Evolutionary conservation across 1,140 invertebrate genomes (phyloP), one percentile per base, ranked within the genome.

Genomic region (Agrypnia vestita): DNA sequence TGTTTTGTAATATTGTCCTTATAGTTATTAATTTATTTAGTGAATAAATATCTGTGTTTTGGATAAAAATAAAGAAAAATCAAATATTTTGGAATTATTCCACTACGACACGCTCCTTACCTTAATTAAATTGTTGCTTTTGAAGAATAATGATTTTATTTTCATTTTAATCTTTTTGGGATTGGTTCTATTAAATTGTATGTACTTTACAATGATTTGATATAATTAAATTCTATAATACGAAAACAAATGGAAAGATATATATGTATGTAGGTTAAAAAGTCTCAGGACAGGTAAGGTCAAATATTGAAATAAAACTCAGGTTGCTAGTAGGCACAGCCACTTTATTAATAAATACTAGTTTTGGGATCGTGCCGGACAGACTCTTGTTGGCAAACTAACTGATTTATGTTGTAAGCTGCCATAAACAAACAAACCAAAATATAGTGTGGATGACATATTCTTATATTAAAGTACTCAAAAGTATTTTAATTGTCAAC

Each of bases 21-120:
- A 44, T 69, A 69, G 64, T 46, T 69, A 47, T 69, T 69, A 69
- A 69, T 69, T 69, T 69, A 69, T 69, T 69, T 69, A 46, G 17
- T 19, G 44, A n/a, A 64, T 43, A 64, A 64, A 64, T 64, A 69
- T 69, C 64, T 47, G 44, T 69, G 64, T 69, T 69, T 69, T 69
- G 64, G 15, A 69, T 69, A 69, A 64, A n/a, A 64, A 35, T 69
- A 46, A 69, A 69, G 11, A 35, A 46, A 69, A 69, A 15, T 51
- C 3, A 12, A 51, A 51, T 51, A 4, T 3, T 51, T 51, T 51
- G 11, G 3, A 51, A 13, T 51, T 51, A 51, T 51, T 51, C 49
- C 8, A 35, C 25, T 9, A 51, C 49, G n/a, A 13, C 8, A 13
- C n/a, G 11, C 1, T 51, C 1, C 1, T 3, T 13, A 51, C n/a